A percentile compares a stretch with the other conserved stretches of the same genome.
phyloP scores from a whole-genome alignment of 2,797 vertebrate species.

The Hydrophis major region DNA sequence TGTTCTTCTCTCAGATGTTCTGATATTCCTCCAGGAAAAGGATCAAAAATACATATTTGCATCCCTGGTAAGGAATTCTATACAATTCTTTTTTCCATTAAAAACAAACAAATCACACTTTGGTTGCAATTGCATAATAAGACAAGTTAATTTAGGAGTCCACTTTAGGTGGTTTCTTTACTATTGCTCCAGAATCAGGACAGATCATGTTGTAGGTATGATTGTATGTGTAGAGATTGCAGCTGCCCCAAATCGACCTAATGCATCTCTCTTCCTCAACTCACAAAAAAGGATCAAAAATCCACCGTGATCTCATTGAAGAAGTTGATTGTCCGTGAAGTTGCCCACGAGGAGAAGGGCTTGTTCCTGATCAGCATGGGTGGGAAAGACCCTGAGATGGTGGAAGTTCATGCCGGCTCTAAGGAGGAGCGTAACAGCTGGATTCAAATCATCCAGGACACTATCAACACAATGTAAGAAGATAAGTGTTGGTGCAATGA shows the following conservation, averaged over 20 bases:
- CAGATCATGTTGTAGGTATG: too few relatives aligned
- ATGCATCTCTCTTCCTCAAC: background rate
- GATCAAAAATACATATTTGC: constrained; percentile 96
- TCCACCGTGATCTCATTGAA: constrained; percentile 95
- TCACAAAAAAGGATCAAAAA: constrained; percentile 81
- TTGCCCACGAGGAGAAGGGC: constrained; percentile 94
- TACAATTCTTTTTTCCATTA: background rate
- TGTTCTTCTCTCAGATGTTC: constrained; percentile 88
- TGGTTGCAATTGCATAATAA: background rate
- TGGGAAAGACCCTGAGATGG: constrained; percentile 89
- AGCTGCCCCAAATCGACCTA: background rate
- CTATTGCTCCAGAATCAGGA: background rate
- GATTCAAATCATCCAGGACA: constrained; percentile 90
- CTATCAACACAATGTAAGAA: constrained; percentile 88
- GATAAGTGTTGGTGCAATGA: background rate
- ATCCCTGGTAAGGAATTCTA: constrained; percentile 82
- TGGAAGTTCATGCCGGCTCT: constrained; percentile 89
- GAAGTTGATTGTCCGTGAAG: constrained; percentile 93
- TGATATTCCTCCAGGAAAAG: constrained; percentile 96
- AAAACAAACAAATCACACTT: background rate
- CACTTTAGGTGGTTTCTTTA: background rate
- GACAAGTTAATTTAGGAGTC: background rate
- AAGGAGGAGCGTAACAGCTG: constrained; percentile 92
- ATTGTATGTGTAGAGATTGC: background rate
- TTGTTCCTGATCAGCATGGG: constrained; percentile 94